Evolutionary conservation across 1,140 invertebrate species (phyloP).

Genomic region (Trachymyrmex cornetzi): DNA sequence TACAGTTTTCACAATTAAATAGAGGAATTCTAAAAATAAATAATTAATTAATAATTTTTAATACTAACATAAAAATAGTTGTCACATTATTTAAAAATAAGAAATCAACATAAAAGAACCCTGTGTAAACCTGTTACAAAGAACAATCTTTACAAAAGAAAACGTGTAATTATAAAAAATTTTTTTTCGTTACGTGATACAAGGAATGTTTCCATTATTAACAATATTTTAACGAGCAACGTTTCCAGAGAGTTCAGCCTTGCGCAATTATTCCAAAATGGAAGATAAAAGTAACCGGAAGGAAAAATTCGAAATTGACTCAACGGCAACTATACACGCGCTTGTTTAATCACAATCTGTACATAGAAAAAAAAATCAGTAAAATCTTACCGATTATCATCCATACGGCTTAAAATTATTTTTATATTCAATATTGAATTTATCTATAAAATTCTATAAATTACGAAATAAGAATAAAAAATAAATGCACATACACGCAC

Average conservation of each 20-base stretch:
- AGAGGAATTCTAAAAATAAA: neutral
- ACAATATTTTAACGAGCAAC: constrained; percentile 34
- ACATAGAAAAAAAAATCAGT: neutral
- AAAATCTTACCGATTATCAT: neutral
- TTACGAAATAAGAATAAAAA: neutral
- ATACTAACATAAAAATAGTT: neutral
- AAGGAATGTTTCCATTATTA: constrained; percentile 36
- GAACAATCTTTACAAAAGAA: neutral
- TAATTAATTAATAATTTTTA: neutral
- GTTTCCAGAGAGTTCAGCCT: constrained; percentile 5
- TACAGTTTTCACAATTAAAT: neutral
- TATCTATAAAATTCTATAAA: neutral
- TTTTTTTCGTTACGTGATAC: neutral
- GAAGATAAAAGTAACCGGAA: constrained; percentile 10
- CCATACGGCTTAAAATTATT: neutral
- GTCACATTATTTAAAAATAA: neutral
- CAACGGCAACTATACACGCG: neutral
- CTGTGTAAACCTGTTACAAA: neutral
- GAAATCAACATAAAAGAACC: neutral
- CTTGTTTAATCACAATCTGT: neutral
- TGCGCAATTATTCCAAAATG: constrained; percentile 39
- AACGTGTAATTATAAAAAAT: neutral
- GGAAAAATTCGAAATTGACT: constrained; percentile 49
- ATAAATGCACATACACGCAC: neutral
- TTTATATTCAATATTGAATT: neutral